Conservation (phyloP, 2,888 invertebrate genomes). For the Trissoscelio sp. region DNA sequence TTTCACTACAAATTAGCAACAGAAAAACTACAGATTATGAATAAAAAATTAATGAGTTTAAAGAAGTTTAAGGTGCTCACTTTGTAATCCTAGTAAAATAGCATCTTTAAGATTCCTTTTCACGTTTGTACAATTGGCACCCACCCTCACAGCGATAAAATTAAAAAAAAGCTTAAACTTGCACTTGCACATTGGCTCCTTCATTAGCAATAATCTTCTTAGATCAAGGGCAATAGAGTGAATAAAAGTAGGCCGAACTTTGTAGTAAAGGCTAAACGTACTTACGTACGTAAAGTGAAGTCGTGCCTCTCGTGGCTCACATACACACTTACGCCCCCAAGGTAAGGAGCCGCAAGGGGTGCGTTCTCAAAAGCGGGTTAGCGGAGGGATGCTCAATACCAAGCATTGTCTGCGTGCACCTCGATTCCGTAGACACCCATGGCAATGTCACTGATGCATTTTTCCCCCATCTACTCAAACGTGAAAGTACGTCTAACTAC, state of each 20-base stretch:
- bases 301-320: constrained; percentile 19
- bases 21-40: too few relatives aligned
- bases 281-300: constrained; percentile 26
- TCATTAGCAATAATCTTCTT: constrained; percentile 48
- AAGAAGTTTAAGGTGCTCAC: too few relatives aligned
- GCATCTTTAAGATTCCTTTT: background rate
- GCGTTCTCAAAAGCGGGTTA: constrained; percentile 42
- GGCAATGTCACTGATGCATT: constrained; percentile 36
- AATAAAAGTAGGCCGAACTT: constrained; percentile 57
- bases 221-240: constrained; percentile 54
- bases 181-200: constrained; percentile 22
- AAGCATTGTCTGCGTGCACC: constrained; percentile 6
- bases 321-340: constrained; percentile 8
- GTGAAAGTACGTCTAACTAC: constrained; percentile 23
- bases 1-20: too few relatives aligned
- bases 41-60: too few relatives aligned
- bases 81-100: background rate
- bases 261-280: constrained; percentile 27
- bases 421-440: background rate
- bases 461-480: constrained; percentile 10
- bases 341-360: constrained; percentile 36
- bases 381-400: constrained; percentile 32
- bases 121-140: background rate
- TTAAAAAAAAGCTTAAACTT: too few relatives aligned
- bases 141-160: too few relatives aligned